Evolutionary conservation across 2,113 vertebrate genomes (phyloP).

Genomic region (Chrysochloris asiatica): DNA sequence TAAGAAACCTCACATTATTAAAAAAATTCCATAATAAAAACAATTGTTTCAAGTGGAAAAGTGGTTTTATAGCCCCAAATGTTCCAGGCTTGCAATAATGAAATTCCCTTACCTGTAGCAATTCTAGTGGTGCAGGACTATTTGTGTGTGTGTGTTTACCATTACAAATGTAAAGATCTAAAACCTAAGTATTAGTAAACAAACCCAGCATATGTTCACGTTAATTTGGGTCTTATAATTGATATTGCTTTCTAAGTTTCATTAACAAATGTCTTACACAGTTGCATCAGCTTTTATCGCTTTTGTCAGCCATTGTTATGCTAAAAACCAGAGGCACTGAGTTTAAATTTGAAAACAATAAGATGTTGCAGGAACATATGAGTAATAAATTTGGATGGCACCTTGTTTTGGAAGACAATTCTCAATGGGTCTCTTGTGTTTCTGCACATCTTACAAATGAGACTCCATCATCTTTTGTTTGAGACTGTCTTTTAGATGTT

Average conservation of each 20-base stretch:
- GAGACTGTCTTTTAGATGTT: slow-evolving; percentile 21
- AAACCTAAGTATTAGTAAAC: neutral
- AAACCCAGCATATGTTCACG: neutral
- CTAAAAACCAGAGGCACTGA: neutral
- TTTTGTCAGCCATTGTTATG: neutral
- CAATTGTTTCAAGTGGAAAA: slow-evolving; percentile 49
- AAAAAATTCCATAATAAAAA: slow-evolving; percentile 43
- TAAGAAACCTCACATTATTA: slow-evolving; percentile 37
- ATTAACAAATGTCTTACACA: slow-evolving; percentile 19
- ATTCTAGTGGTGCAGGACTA: slow-evolving; percentile 13
- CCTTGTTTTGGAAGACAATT: neutral
- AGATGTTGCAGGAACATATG: neutral
- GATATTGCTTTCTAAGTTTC: neutral
- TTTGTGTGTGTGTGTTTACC: neutral
- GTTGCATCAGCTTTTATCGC: neutral
- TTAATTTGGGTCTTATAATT: slow-evolving; percentile 35
- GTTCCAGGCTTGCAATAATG: slow-evolving; percentile 27
- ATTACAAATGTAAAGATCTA: slow-evolving; percentile 33
- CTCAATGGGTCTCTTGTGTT: neutral
- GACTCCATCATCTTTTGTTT: neutral
- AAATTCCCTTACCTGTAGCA: slow-evolving; percentile 30
- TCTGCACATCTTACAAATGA: slow-evolving; percentile 3
- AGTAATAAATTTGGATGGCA: slow-evolving; percentile 18
- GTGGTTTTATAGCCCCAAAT: slow-evolving; percentile 18
- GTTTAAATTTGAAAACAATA: slow-evolving; percentile 15